Percentiles rank a stretch among this genome's conserved stretches.
phyloP scores from a whole-genome alignment of 1,140 invertebrate species.

The Chlorops oryzae region DNA sequence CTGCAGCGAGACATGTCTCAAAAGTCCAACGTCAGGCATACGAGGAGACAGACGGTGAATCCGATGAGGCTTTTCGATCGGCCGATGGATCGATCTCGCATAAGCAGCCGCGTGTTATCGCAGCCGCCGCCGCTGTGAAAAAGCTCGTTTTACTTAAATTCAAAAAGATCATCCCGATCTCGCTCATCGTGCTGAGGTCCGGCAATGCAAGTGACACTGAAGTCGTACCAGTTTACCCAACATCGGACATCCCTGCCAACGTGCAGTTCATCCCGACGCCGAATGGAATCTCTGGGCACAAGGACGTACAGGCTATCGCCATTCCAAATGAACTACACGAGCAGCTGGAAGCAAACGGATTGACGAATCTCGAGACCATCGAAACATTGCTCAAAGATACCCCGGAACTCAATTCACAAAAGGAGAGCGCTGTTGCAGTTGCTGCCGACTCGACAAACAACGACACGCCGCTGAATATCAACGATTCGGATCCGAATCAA shows the following conservation, averaged over 20 bases:
- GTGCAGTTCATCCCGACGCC: conserved; percentile 43
- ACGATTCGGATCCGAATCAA: conserved; percentile 38
- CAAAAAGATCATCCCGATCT: conserved; percentile 44
- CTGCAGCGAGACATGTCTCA: no score
- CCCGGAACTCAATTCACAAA: no score
- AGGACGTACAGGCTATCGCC: conserved; percentile 42
- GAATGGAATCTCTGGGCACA: conserved; percentile 41
- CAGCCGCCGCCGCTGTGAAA: conserved; percentile 42
- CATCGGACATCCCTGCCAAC: conserved; percentile 40
- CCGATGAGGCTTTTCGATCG: background rate
- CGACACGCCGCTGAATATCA: conserved; percentile 28
- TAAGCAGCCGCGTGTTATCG: conserved; percentile 33
- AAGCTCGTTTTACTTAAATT: conserved; percentile 43
- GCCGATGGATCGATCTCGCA: no score
- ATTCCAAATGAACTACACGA: conserved; percentile 41
- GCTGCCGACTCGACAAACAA: conserved; percentile 27
- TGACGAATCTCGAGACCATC: conserved; percentile 41
- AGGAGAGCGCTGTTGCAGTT: conserved; percentile 33
- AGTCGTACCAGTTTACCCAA: conserved; percentile 41
- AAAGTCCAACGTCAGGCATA: no score
- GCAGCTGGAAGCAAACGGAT: conserved; percentile 36
- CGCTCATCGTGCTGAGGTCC: conserved; percentile 36
- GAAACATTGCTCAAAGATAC: conserved; percentile 33
- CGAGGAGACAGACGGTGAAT: conserved; percentile 4
- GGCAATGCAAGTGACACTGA: conserved; percentile 42